Percentiles rank a stretch among this genome's conserved stretches.
phyloP scores from a whole-genome alignment of 2,797 vertebrate species.

The Mionectes olivaceus region DNA sequence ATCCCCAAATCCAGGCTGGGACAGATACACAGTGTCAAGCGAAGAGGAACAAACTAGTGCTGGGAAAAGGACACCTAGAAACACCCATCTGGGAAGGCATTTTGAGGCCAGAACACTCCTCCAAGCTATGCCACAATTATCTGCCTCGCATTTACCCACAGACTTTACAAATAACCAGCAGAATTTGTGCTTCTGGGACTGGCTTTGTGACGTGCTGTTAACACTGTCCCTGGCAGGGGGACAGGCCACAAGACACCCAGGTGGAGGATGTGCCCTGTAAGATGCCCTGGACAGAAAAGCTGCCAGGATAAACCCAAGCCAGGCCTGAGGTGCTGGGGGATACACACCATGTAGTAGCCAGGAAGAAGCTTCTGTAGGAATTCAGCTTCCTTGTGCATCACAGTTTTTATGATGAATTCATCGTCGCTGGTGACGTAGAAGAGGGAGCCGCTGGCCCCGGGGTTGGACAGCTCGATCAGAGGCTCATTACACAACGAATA shows the following conservation, averaged over 20 bases:
- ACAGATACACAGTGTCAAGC: background rate
- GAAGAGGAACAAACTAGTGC: background rate
- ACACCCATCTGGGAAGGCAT: background rate
- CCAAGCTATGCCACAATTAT: background rate
- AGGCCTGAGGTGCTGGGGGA: background rate
- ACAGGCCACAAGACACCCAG: background rate
- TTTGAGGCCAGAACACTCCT: background rate
- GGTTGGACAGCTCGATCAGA: slow-evolving; percentile 96
- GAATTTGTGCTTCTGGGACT: background rate
- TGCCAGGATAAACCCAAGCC: background rate
- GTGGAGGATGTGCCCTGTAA: background rate
- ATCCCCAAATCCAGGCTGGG: background rate
- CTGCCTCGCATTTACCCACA: background rate
- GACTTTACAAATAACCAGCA: background rate
- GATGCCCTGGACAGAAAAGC: background rate
- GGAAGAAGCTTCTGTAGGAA: slow-evolving; percentile 98
- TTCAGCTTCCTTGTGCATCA: slow-evolving; percentile 98
- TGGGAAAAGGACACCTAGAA: background rate
- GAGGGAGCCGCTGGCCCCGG: slow-evolving; percentile 94
- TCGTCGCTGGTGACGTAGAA: slow-evolving; percentile 97
- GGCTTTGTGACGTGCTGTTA: background rate
- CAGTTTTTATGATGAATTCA: slow-evolving; percentile 98
- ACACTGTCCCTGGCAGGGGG: background rate
- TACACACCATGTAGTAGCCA: slow-evolving; percentile 96
- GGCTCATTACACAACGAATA: slow-evolving; percentile 97